Base-by-base conservation (phyloP, 2,113 vertebrate genomes). In the Neolamprologus falcicula region DNA sequence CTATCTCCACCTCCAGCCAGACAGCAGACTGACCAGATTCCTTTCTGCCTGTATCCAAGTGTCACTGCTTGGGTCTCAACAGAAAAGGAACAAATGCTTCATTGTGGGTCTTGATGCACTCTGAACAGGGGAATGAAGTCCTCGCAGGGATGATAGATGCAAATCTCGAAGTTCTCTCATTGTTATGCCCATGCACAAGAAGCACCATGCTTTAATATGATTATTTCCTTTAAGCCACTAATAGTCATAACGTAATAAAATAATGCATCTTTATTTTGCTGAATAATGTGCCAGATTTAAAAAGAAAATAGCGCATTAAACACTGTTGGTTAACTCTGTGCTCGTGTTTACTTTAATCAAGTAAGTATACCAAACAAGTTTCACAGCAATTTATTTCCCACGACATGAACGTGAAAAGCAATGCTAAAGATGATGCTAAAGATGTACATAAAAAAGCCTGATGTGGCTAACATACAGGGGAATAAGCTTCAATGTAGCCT, bases 11-110 rank as follows among this genome's bases (percentile, higher is more conserved):
- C 92, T 93, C 88, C 82, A 85, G 83, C 21, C 89, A 73, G 78
- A 90, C 86, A 94, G 76, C 82, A 88, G 83, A 92, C 88, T 86
- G 91, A 86, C 82, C 88, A 90, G 92, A 94, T 91, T 94, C 93
- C 81, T 80, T 54, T 80, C 57, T 87, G 82, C 76, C 84, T 90
- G 85, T 84, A 35, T 83, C 76, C 84, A 86, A 83, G 59, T 85
- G 63, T n/a, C 78, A 80, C 28, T 68, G 55, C 55, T 53, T n/a
- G 66, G 26, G 82, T 92, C 83, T 78, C 78, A 7, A 86, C 76
- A 73, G 85, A 76, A 86, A 33, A 59, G 19, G 76, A 90, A 94
- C 92, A 96, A 92, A 93, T 68, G 88, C 89, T 55, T 89, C 90
- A 91, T 93, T 95, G 92, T 94, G 14, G 59, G 17, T 83, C 40